A percentile compares a stretch with the other conserved stretches of the same genome.
phyloP scores from a whole-genome alignment of 2,888 invertebrate species.

The Hypselothyrea guttata region DNA sequence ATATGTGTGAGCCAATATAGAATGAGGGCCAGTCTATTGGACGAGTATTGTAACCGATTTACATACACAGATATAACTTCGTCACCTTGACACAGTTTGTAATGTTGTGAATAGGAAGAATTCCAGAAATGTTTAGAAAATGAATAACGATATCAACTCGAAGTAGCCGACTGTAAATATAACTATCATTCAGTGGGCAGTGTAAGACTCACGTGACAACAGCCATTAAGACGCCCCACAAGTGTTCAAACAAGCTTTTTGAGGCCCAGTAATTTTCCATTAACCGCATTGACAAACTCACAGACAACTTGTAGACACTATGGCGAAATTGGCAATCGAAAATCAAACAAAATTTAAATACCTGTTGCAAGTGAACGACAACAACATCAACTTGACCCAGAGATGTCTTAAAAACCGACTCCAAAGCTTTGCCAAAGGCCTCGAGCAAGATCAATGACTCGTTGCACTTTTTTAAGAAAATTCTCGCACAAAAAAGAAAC shows the following conservation, averaged over 20 bases:
- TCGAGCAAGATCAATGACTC: slow-evolving; percentile 69
- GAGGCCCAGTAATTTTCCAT: slow-evolving; percentile 38
- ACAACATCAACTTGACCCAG: slow-evolving; percentile 46
- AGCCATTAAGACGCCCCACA: slow-evolving; percentile 16
- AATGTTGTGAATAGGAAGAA: neutral
- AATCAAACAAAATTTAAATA: slow-evolving; percentile 15
- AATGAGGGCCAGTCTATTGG: neutral
- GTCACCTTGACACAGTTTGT: slow-evolving; percentile 1
- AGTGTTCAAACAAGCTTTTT: slow-evolving; percentile 11
- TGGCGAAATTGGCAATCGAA: slow-evolving; percentile 32
- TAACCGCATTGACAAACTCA: slow-evolving; percentile 2
- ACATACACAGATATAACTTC: neutral
- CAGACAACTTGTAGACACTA: slow-evolving; percentile 11
- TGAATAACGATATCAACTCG: too few relatives aligned
- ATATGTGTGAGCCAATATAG: too few relatives aligned
- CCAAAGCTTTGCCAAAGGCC: slow-evolving; percentile 38
- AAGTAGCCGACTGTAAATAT: too few relatives aligned
- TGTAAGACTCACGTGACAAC: slow-evolving; percentile 10
- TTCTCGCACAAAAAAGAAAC: slow-evolving; percentile 24
- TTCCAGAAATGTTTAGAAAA: too few relatives aligned
- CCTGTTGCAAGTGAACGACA: slow-evolving; percentile 21
- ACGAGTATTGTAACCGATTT: neutral
- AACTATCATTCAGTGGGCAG: neutral
- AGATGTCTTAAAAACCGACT: slow-evolving; percentile 28
- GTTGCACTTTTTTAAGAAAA: slow-evolving; percentile 23